phyloP scores from a whole-genome alignment of 2,113 vertebrate species.

The Rattus rattus region DNA sequence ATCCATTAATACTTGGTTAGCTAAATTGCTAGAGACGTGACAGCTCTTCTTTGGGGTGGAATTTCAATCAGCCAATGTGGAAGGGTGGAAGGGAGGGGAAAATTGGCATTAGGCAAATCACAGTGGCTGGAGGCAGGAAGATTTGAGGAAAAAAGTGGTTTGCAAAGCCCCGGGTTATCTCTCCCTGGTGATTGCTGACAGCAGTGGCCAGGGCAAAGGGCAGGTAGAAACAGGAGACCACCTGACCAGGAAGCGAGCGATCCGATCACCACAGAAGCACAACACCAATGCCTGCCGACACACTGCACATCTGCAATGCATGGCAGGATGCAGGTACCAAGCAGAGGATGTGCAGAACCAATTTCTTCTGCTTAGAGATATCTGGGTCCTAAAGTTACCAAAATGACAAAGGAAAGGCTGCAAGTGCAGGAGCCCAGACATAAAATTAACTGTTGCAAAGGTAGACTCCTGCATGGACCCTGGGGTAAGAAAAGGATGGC shows the following conservation, averaged over 20 bases:
- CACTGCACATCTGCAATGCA: accelerated
- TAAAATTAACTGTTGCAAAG: background rate
- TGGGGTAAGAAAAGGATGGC: background rate
- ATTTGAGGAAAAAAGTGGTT: background rate
- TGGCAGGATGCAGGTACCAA: background rate
- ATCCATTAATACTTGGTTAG: slow-evolving; percentile 32
- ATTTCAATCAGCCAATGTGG: background rate
- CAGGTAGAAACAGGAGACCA: background rate
- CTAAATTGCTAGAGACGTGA: background rate
- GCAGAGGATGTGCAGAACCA: background rate
- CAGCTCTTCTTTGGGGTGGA: background rate
- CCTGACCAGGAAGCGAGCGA: background rate
- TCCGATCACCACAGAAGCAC: background rate
- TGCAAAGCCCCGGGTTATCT: background rate
- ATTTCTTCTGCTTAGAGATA: background rate
- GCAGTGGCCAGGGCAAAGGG: too few relatives aligned
- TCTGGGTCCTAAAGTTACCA: background rate
- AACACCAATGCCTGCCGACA: too few relatives aligned
- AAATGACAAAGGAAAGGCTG: background rate
- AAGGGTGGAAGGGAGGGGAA: background rate
- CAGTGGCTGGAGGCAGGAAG: background rate
- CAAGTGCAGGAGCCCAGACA: background rate
- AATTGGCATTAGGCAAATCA: background rate
- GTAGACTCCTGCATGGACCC: background rate
- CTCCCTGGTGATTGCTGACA: background rate